Conservation (phyloP, 2,888 invertebrate species). For the Cabera pusaria region DNA sequence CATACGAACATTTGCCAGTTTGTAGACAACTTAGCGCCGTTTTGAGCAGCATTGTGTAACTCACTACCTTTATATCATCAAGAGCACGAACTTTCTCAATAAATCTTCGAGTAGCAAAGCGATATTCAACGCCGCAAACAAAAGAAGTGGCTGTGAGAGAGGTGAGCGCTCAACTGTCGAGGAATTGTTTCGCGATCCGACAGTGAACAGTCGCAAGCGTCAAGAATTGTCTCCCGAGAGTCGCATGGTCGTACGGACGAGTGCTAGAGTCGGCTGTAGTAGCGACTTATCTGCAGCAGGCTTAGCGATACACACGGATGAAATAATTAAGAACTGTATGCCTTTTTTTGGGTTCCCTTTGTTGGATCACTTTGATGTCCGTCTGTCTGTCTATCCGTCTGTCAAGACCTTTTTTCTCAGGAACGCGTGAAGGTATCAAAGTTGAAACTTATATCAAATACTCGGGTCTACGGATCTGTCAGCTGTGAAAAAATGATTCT, state of each 20-base stretch:
- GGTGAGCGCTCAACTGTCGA: slow-evolving; percentile 11
- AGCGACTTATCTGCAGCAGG: slow-evolving; percentile 43
- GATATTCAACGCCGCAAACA: slow-evolving; percentile 24
- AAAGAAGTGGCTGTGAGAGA: slow-evolving; percentile 27
- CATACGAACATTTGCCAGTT: no score
- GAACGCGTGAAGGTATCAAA: no score
- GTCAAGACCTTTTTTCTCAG: no score
- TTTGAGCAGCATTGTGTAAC: slow-evolving; percentile 1
- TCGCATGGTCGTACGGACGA: slow-evolving; percentile 39
- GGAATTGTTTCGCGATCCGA: slow-evolving; percentile 6
- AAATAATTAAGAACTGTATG: no score
- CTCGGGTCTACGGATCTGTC: no score
- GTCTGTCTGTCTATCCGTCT: no score
- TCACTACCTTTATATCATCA: slow-evolving; percentile 13
- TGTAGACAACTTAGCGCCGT: no score
- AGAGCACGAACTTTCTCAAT: slow-evolving; percentile 22
- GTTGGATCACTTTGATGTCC: no score
- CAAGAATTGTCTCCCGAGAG: slow-evolving; percentile 37
- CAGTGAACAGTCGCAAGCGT: slow-evolving; percentile 10
- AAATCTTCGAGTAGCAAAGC: slow-evolving; percentile 22
- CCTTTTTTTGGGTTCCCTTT: no score
- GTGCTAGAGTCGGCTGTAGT: slow-evolving; percentile 42
- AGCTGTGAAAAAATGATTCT: no score
- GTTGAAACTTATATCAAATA: no score
- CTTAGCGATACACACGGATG: slow-evolving; percentile 33